These are phyloP conservation scores for Monodelphis domestica DNA, from an alignment of 2,797 vertebrate genomes.

Conservation along the genomic window DNA sequence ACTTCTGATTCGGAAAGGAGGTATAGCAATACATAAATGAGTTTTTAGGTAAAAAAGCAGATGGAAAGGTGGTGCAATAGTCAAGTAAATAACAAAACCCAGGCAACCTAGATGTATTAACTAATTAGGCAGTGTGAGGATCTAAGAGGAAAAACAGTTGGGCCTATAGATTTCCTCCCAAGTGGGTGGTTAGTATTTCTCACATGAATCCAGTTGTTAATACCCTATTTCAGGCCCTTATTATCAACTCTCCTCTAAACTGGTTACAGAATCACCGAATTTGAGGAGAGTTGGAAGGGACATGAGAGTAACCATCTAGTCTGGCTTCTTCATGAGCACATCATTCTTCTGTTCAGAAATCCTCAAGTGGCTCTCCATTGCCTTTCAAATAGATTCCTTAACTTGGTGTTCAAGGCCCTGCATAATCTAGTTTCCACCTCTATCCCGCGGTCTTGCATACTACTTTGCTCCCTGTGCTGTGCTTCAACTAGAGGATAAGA, in stretches of 20 bases:
- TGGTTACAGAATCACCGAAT: conserved; percentile 1
- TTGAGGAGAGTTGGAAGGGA: background rate
- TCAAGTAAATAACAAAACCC: background rate
- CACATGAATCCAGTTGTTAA: background rate
- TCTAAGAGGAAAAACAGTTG: background rate
- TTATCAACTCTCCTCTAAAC: background rate
- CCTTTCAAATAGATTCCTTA: background rate
- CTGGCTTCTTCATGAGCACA: background rate
- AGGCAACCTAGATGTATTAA: background rate
- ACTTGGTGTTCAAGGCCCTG: background rate
- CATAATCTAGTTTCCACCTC: background rate
- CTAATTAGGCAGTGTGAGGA: background rate
- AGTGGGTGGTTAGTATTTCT: background rate
- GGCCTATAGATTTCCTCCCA: background rate
- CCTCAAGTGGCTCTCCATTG: background rate
- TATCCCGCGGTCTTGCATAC: background rate
- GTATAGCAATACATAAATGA: background rate
- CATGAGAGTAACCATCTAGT: background rate
- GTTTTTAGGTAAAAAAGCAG: background rate
- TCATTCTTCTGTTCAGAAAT: background rate
- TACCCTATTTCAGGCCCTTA: background rate
- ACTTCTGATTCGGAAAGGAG: background rate
- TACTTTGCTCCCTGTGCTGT: background rate
- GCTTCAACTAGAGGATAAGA: background rate
- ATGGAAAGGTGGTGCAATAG: background rate